These are phyloP conservation scores for Eleginops maclovinus DNA, from an alignment of 2,113 vertebrate species.

Conservation along the genomic window DNA sequence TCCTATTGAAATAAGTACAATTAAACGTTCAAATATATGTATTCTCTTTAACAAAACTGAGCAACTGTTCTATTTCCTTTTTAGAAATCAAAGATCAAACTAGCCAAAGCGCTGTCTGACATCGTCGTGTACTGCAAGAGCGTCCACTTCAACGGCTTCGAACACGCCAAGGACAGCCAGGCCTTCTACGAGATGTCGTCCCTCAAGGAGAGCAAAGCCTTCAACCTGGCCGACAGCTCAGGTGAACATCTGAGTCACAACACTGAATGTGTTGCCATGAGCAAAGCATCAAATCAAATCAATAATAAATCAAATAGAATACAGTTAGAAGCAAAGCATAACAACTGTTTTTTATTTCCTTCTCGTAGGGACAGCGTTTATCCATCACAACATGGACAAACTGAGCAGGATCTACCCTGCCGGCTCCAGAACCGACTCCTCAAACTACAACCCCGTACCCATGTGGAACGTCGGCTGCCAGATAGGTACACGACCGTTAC, in stretches of 20 bases:
- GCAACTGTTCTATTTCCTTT: neutral
- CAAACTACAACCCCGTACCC: conserved; percentile 93
- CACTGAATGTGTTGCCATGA: no score
- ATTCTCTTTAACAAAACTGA: neutral
- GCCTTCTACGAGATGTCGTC: conserved; percentile 94
- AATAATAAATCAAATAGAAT: no score
- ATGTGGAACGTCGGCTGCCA: conserved; percentile 96
- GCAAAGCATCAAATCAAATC: no score
- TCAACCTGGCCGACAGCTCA: conserved; percentile 87
- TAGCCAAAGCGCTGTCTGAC: conserved; percentile 92
- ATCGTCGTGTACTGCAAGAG: conserved; percentile 96
- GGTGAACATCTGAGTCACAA: conserved; percentile 75
- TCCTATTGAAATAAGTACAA: no score
- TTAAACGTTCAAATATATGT: neutral
- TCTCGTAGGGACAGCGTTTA: conserved; percentile 83
- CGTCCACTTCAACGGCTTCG: conserved; percentile 91
- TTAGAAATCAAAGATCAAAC: conserved; percentile 90
- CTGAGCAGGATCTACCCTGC: conserved; percentile 94
- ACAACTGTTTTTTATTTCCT: neutral
- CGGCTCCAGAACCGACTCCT: conserved; percentile 93
- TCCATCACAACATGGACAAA: conserved; percentile 90
- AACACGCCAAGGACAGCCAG: conserved; percentile 80
- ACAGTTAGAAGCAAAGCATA: neutral
- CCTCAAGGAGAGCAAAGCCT: conserved; percentile 90
- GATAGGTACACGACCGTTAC: conserved; percentile 85